Percentiles rank a stretch among this genome's conserved stretches.
These are phyloP conservation scores for Macroglossus sobrinus DNA, from an alignment of 2,113 vertebrate species.

Conservation along the genomic window DNA sequence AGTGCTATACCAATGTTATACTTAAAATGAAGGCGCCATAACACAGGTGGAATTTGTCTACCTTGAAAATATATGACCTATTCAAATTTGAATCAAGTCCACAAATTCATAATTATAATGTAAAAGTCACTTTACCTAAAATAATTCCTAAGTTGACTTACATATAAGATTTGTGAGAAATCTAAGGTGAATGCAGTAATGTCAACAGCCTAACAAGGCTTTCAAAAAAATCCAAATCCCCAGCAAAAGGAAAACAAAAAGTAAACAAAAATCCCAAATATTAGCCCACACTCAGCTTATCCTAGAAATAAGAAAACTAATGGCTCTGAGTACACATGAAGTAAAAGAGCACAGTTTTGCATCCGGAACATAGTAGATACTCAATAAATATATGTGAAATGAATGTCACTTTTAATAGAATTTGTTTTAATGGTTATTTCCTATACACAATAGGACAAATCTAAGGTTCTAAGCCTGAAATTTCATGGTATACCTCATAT, in stretches of 20 bases:
- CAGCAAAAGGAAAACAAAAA: constrained; percentile 44
- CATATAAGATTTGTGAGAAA: constrained; percentile 44
- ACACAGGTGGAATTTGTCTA: constrained; percentile 58
- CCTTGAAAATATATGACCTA: constrained; percentile 54
- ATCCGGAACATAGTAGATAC: constrained; percentile 7
- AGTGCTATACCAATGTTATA: constrained; percentile 52
- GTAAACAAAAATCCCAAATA: neutral
- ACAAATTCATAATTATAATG: constrained; percentile 54
- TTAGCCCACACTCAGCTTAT: neutral
- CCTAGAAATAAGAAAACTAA: constrained; percentile 48
- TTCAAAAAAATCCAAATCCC: constrained; percentile 29
- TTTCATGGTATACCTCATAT: neutral
- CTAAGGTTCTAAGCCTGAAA: constrained; percentile 24
- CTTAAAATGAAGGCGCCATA: constrained; percentile 59
- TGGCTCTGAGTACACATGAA: constrained; percentile 5
- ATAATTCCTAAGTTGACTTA: constrained; percentile 49
- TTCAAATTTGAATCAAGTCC: constrained; percentile 48
- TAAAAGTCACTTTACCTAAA: constrained; percentile 56
- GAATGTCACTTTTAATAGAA: constrained; percentile 15
- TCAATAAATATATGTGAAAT: constrained; percentile 52
- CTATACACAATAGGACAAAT: constrained; percentile 17
- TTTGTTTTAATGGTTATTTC: constrained; percentile 37
- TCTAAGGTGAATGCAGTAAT: constrained; percentile 49
- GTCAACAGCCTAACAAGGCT: constrained; percentile 17
- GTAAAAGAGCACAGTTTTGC: constrained; percentile 21